Evolutionary conservation across 2,113 vertebrate species (phyloP).

Genomic region (Baryphthengus martii): DNA sequence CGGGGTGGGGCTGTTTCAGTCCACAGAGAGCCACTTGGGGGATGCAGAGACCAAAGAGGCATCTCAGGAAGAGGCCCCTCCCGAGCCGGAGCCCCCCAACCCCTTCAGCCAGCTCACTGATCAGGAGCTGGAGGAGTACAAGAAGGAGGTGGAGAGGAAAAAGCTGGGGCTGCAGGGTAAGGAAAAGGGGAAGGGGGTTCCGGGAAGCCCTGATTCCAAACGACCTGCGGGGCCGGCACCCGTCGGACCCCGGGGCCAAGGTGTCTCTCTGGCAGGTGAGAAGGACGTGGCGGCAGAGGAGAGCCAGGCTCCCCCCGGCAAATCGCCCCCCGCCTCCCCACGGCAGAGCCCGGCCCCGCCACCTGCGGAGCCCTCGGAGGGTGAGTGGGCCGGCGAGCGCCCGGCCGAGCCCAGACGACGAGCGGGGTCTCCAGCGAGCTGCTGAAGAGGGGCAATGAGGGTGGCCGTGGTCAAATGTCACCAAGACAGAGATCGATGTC

Average conservation of each 20-base stretch:
- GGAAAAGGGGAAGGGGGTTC: conserved; percentile 74
- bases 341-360: not conserved
- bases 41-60: conserved; percentile 56
- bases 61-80: conserved; percentile 47
- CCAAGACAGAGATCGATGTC: rapidly evolving
- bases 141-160: conserved; percentile 93
- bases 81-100: conserved; percentile 86
- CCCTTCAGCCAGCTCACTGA: conserved; percentile 96
- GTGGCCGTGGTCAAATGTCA: rapidly evolving
- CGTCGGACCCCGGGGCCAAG: rapidly evolving
- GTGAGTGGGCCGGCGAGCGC: conserved; percentile 42
- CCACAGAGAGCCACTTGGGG: conserved; percentile 80
- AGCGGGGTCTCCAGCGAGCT: not conserved
- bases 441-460: not conserved
- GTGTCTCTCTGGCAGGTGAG: conserved; percentile 41
- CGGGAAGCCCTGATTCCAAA: not conserved
- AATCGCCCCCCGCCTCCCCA: conserved; percentile 17
- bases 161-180: conserved; percentile 83
- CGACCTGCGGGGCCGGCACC: not conserved
- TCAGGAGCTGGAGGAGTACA: conserved; percentile 95
- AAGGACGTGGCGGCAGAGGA: conserved; percentile 54
- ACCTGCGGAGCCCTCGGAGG: conserved; percentile 63
- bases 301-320: conserved; percentile 27
- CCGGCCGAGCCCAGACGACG: rapidly evolving
- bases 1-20: conserved; percentile 74